These are phyloP conservation scores for Nephrocerus scutellatus DNA, from an alignment of 2,888 invertebrate genomes.

Conservation along the genomic window DNA sequence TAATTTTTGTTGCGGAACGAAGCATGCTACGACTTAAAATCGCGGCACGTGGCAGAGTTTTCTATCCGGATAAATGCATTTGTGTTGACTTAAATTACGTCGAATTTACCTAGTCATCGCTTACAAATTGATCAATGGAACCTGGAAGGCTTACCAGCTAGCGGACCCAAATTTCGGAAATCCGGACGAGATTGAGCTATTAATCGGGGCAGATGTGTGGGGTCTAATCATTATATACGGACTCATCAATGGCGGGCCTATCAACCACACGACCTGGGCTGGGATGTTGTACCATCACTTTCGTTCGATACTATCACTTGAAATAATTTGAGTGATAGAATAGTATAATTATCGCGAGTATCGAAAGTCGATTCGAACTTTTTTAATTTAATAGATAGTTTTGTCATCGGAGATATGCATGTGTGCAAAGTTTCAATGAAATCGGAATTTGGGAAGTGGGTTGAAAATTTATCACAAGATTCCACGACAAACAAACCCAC, in stretches of 20 bases:
- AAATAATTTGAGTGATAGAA: too few species aligned
- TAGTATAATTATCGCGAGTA: too few species aligned
- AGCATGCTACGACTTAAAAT: slow-evolving; percentile 2
- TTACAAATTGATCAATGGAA: slow-evolving; percentile 1
- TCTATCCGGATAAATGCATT: slow-evolving; percentile 4
- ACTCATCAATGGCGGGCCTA: slow-evolving; percentile 3
- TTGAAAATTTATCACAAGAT: too few species aligned
- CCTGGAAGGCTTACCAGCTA: slow-evolving; percentile 7
- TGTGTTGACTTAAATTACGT: slow-evolving; percentile 1
- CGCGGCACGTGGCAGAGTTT: slow-evolving; percentile 1
- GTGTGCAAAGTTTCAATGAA: too few species aligned
- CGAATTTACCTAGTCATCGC: slow-evolving; percentile 3
- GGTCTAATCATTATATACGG: slow-evolving; percentile 4
- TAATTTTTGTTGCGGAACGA: slow-evolving; percentile 1
- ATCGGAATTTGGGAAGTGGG: too few species aligned
- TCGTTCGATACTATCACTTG: too few species aligned
- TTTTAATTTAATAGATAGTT: too few species aligned
- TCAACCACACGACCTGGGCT: slow-evolving; percentile 12
- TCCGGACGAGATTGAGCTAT: slow-evolving; percentile 9
- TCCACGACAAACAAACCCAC: too few species aligned
- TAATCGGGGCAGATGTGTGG: too few species aligned
- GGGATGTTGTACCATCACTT: too few species aligned
- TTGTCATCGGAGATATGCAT: too few species aligned
- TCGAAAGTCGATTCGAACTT: too few species aligned
- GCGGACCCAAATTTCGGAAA: slow-evolving; percentile 1